These are phyloP conservation scores for Spondyliosoma cantharus DNA, from an alignment of 2,797 vertebrate species.

Conservation along the genomic window DNA sequence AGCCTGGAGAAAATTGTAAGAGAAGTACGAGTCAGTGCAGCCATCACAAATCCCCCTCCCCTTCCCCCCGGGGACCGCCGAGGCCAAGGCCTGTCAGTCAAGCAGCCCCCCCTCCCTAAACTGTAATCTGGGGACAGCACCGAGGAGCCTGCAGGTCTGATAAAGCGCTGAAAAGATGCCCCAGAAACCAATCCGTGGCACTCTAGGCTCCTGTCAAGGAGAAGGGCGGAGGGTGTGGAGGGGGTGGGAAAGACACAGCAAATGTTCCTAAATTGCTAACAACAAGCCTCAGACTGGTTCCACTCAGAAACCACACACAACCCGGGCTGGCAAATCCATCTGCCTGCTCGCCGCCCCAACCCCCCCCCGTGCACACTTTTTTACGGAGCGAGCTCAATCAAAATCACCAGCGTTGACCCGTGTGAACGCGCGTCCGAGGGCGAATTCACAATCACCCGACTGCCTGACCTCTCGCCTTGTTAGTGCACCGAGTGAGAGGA, in stretches of 20 bases:
- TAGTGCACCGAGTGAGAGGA: slow-evolving; percentile 68
- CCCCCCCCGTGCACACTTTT: slow-evolving; percentile 24
- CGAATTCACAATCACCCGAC: slow-evolving; percentile 68
- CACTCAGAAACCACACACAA: slow-evolving; percentile 44
- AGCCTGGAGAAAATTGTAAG: slow-evolving; percentile 82
- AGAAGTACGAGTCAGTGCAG: slow-evolving; percentile 83
- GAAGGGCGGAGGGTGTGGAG: slow-evolving; percentile 30
- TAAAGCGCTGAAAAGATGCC: slow-evolving; percentile 78
- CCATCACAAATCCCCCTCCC: slow-evolving; percentile 80
- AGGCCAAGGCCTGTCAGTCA: slow-evolving; percentile 86
- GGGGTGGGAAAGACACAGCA: slow-evolving; percentile 53
- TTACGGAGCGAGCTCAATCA: slow-evolving; percentile 36
- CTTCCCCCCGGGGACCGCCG: slow-evolving; percentile 73
- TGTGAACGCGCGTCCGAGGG: slow-evolving; percentile 30
- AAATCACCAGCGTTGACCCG: slow-evolving; percentile 55
- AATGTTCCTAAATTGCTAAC: slow-evolving; percentile 76
- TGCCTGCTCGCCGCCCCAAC: slow-evolving; percentile 11
- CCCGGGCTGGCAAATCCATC: slow-evolving; percentile 47
- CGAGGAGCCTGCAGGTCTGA: slow-evolving; percentile 81
- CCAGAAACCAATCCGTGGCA: slow-evolving; percentile 74
- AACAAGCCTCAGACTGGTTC: slow-evolving; percentile 59
- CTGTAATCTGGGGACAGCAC: slow-evolving; percentile 83
- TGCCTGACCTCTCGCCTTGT: slow-evolving; percentile 75
- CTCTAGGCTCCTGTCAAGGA: slow-evolving; percentile 63
- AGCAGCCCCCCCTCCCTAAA: slow-evolving; percentile 74